Evolutionary conservation across 2,888 invertebrate species (phyloP).

Genomic region (Ferrisia virgata): DNA sequence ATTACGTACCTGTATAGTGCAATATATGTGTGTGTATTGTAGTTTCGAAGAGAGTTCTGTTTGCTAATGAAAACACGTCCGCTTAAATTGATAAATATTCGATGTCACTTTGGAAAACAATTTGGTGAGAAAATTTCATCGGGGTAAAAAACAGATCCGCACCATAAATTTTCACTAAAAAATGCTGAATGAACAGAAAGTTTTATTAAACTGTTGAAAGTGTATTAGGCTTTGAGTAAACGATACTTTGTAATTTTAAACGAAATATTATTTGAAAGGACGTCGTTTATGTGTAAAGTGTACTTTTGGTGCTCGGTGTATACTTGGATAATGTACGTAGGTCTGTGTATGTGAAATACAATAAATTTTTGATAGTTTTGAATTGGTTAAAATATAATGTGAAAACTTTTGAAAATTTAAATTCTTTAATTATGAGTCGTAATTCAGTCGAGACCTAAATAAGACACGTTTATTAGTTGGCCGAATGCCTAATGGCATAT

Average conservation of each 20-base stretch:
- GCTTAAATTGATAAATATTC: neutral
- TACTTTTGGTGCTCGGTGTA: too few relatives aligned
- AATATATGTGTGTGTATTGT: too few relatives aligned
- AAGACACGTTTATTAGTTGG: constrained; percentile 17
- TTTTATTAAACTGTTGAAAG: neutral
- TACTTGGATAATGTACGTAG: too few relatives aligned
- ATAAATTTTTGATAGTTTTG: neutral
- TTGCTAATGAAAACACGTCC: constrained; percentile 5
- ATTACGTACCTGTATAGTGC: too few relatives aligned
- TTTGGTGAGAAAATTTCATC: neutral
- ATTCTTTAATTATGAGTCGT: neutral
- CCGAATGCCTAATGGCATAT: constrained; percentile 9
- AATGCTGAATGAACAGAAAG: neutral
- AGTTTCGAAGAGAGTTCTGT: neutral
- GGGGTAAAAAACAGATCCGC: neutral
- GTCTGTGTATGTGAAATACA: neutral
- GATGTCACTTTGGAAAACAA: neutral
- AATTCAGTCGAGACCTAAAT: neutral
- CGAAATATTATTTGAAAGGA: neutral
- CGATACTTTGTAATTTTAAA: neutral
- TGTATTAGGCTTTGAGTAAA: neutral
- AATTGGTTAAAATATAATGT: neutral
- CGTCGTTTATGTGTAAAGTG: neutral
- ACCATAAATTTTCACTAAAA: neutral
- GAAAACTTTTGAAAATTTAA: neutral